Percentiles rank a stretch among this genome's conserved stretches.
Evolutionary conservation across 2,888 invertebrate genomes (phyloP).

Genomic region (Ptilodon capucinus): DNA sequence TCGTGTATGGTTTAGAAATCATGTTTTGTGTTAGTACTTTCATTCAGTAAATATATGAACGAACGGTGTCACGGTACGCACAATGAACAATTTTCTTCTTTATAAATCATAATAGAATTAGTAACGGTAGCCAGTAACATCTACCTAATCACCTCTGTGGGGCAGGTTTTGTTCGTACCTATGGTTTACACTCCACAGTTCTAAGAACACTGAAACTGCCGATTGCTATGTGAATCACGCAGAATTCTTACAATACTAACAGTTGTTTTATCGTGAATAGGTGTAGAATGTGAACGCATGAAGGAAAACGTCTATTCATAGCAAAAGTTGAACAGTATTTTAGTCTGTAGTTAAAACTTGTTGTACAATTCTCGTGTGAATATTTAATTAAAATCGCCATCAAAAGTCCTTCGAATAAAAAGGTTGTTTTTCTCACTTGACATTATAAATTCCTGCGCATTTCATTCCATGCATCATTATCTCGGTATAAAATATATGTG

Average conservation of each 20-base stretch:
- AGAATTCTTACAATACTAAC: constrained; percentile 27
- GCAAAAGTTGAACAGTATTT: not conserved
- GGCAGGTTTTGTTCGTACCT: constrained; percentile 14
- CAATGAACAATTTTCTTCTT: not conserved
- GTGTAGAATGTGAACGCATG: constrained; percentile 11
- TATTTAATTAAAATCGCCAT: constrained; percentile 9
- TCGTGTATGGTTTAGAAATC: no score
- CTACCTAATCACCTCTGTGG: constrained; percentile 3
- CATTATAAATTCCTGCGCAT: constrained; percentile 18
- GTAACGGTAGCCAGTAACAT: constrained; percentile 8
- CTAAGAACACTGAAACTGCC: constrained; percentile 29
- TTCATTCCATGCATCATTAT: constrained; percentile 25
- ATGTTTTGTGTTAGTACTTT: no score
- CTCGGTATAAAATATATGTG: constrained; percentile 22
- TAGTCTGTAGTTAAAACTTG: not conserved
- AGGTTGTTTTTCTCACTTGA: constrained; percentile 16
- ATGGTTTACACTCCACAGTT: constrained; percentile 18
- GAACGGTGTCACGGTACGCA: no score
- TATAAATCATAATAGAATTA: constrained; percentile 10
- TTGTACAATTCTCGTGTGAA: no score
- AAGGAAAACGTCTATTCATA: constrained; percentile 7
- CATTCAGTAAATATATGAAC: no score
- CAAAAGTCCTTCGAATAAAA: constrained; percentile 7
- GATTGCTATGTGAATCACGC: constrained; percentile 34
- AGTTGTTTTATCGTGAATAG: constrained; percentile 16